Percentiles rank a stretch among this genome's conserved stretches.
phyloP scores from a whole-genome alignment of 2,888 invertebrate genomes.

The Tricholauxania praeusta region DNA sequence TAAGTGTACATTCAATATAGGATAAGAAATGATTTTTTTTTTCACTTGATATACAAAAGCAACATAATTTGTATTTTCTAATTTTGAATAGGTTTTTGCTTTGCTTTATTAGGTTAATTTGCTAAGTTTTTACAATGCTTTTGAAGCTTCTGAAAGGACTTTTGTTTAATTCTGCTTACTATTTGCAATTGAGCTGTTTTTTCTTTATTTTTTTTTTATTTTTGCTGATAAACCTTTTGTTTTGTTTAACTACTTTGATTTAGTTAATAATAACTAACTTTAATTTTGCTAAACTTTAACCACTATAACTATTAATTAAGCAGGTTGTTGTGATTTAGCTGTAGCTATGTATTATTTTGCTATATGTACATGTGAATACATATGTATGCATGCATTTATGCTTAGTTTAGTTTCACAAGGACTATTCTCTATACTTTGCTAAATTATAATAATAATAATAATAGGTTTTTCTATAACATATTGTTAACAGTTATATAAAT shows the following conservation, averaged over 20 bases:
- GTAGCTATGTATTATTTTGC: neutral
- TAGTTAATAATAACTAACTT: slow-evolving; percentile 36
- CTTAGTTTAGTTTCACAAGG: slow-evolving; percentile 7
- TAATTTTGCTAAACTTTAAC: slow-evolving; percentile 22
- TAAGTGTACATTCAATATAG: slow-evolving; percentile 33
- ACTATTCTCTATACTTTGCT: too few relatives aligned
- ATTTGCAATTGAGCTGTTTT: slow-evolving; percentile 48
- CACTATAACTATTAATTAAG: neutral
- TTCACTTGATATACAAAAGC: neutral
- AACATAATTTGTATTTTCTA: too few relatives aligned
- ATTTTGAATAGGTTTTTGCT: slow-evolving; percentile 21
- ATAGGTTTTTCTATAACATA: neutral
- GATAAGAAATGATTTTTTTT: slow-evolving; percentile 27
- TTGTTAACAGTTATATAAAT: neutral
- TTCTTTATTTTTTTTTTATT: slow-evolving; percentile 9
- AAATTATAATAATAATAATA: too few relatives aligned
- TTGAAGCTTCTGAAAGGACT: slow-evolving; percentile 50
- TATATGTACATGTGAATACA: slow-evolving; percentile 1
- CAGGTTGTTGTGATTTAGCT: slow-evolving; percentile 25
- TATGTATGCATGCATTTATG: slow-evolving; percentile 21
- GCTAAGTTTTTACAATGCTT: slow-evolving; percentile 32
- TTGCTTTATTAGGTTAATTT: slow-evolving; percentile 31
- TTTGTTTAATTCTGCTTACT: neutral
- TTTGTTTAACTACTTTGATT: neutral
- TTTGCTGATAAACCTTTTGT: neutral